Evolutionary conservation across 2,113 vertebrate species (phyloP).

Genomic region (Gnathonemus echidnorhynchus): DNA sequence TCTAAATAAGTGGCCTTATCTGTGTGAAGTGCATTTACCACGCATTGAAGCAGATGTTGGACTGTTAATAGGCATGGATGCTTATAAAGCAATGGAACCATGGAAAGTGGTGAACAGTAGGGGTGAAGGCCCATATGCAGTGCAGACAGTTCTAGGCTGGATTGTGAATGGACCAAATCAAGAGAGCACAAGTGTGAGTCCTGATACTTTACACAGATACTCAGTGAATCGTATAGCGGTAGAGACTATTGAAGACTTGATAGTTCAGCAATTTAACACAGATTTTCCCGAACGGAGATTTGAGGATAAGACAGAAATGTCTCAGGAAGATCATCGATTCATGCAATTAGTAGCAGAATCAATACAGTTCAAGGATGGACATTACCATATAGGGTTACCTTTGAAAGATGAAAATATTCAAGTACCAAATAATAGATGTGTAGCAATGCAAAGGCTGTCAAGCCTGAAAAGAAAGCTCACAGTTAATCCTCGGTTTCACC

Average conservation of each 20-base stretch:
- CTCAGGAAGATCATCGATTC: neutral
- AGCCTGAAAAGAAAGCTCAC: neutral
- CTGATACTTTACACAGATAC: no score
- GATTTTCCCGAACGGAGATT: neutral
- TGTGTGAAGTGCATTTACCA: neutral
- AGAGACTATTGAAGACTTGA: no score
- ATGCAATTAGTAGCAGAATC: neutral
- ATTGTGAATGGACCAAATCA: no score
- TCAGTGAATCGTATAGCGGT: no score
- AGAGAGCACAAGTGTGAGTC: no score
- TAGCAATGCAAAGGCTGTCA: neutral
- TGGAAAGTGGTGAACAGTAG: neutral
- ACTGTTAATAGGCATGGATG: conserved; percentile 6
- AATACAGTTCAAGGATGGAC: neutral
- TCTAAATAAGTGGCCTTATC: neutral
- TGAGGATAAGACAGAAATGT: neutral
- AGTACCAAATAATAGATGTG: neutral
- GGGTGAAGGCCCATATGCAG: neutral
- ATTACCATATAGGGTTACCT: neutral
- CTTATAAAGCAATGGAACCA: conserved; percentile 9
- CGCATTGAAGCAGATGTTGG: neutral
- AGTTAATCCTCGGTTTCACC: no score
- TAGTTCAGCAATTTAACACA: neutral
- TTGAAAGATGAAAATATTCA: neutral
- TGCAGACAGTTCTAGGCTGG: neutral